Evolutionary conservation across 2,797 vertebrate species (phyloP).

Genomic region (Acanthurus tractus): DNA sequence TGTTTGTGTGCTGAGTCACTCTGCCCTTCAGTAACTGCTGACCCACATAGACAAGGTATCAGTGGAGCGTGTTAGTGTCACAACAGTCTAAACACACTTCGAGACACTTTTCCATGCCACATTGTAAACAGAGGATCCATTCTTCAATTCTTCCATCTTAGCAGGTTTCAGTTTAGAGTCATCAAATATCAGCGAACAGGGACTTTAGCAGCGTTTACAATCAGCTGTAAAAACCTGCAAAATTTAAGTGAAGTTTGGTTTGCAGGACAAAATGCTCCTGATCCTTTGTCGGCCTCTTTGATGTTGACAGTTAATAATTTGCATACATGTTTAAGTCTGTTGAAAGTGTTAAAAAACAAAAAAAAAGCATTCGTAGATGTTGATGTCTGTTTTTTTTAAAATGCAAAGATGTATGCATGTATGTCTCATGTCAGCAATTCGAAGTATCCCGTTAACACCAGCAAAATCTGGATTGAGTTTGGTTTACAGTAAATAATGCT

Average conservation of each 20-base stretch:
- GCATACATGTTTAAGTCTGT: background rate
- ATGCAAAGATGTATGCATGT: background rate
- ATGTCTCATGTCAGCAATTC: background rate
- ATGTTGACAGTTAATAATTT: slow-evolving; percentile 1
- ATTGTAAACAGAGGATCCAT: background rate
- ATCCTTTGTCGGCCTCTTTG: background rate
- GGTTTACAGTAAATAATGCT: background rate
- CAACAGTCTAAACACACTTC: background rate
- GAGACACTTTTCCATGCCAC: background rate
- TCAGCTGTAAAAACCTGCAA: background rate
- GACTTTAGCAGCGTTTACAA: background rate
- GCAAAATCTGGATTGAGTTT: background rate
- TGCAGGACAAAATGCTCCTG: background rate
- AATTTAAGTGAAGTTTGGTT: background rate
- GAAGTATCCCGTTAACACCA: background rate
- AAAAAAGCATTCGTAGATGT: background rate
- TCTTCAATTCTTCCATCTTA: background rate
- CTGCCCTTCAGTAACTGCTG: background rate
- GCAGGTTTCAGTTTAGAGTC: slow-evolving; percentile 14
- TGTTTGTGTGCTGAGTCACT: background rate
- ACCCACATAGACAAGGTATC: slow-evolving; percentile 1
- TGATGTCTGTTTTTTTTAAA: background rate
- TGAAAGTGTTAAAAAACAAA: background rate
- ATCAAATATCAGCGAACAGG: background rate
- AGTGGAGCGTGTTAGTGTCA: slow-evolving; percentile 13